Evolutionary conservation across 2,888 invertebrate genomes (phyloP), one percentile per base, ranked within the genome.

Genomic region (Spisula solida): DNA sequence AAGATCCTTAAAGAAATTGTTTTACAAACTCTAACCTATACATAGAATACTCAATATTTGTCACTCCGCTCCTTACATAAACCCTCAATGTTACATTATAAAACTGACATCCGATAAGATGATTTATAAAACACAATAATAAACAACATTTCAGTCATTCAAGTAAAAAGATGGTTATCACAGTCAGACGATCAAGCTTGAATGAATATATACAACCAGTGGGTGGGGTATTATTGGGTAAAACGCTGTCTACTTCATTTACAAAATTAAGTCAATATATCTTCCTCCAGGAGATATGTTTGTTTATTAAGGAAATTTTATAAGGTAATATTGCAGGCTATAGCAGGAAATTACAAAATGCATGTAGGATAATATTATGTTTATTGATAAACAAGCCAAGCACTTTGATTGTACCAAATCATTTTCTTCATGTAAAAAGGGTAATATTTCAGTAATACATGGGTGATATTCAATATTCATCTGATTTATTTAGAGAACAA

Each of bases 251-350:
- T 60, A 60, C 60, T 60, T 60, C 60, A 60, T 66, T 66, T 66
- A 25, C 25, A 66, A 66, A 66, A 20, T 56, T 56, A 25, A 2
- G 25, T 66, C 56, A 56, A 66, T 25, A 66, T 66, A 25, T 41
- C 41, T 66, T 66, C 60, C 60, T 66, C 25, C 25, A 5, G n/a
- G 60, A 20, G 51, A 66, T 8, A 66, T 25, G 25, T 66, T 66
- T 66, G 60, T 25, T 25, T 66, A 66, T n/a, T 66, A 66, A 66
- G 60, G 60, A 66, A 66, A 25, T 25, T 66, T 66, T 66, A 66
- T 66, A 10, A 25, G 60, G 60, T 8, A 25, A 60, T 20, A 60
- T 60, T 60, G 25, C 8, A n/a, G 60, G 1, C 60, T n/a, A 60
- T 2, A 66, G 25, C 60, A 66, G 60, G 60, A 66, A 66, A 66